Evolutionary conservation across 2,113 vertebrate species (phyloP).

Genomic region (Percopsis transmontana): DNA sequence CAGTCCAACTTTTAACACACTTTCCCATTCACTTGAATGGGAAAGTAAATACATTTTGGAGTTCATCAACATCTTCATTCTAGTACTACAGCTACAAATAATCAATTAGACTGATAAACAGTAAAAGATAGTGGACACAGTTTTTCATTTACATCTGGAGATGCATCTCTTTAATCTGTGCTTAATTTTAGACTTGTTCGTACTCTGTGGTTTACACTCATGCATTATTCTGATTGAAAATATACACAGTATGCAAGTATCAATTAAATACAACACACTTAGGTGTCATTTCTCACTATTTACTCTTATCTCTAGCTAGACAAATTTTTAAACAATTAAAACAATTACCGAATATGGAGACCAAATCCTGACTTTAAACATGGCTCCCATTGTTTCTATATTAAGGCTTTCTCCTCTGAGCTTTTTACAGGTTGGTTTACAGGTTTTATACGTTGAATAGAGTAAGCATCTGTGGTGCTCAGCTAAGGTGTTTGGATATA

Average conservation of each 20-base stretch:
- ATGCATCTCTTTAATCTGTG: not conserved
- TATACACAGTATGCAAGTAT: not conserved
- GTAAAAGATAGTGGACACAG: too few species aligned
- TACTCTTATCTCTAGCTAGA: constrained; percentile 23
- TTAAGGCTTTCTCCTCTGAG: too few species aligned
- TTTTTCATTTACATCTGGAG: too few species aligned
- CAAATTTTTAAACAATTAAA: too few species aligned
- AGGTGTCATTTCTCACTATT: constrained; percentile 11
- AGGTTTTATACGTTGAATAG: not conserved
- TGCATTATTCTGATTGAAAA: constrained; percentile 9
- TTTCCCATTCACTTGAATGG: too few species aligned
- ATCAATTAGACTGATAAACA: too few species aligned
- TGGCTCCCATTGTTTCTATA: constrained; percentile 49
- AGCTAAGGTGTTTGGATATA: constrained; percentile 17
- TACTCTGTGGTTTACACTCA: not conserved
- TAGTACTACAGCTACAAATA: too few species aligned
- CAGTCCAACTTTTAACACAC: too few species aligned
- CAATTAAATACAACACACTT: not conserved
- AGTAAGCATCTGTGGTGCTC: constrained; percentile 23
- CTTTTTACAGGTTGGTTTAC: too few species aligned
- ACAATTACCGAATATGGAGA: not conserved
- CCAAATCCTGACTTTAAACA: not conserved
- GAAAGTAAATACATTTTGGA: too few species aligned
- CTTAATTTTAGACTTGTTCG: not conserved
- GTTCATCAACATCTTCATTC: too few species aligned